These are phyloP conservation scores for Vollenhovia emeryi DNA, from an alignment of 1,140 invertebrate genomes.

Conservation along the genomic window DNA sequence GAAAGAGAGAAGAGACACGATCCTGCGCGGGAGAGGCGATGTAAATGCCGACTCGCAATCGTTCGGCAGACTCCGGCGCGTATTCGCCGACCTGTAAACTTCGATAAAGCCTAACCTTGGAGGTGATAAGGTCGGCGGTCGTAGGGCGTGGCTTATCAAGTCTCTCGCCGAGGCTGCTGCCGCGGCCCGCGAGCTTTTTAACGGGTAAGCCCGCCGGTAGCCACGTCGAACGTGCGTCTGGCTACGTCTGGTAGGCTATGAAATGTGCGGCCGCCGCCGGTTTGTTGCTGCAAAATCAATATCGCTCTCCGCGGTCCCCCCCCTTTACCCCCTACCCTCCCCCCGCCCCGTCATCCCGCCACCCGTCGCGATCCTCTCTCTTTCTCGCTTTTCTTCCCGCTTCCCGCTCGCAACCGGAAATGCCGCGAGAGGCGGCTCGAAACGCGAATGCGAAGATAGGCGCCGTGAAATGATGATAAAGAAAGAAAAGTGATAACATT, in stretches of 20 bases:
- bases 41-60: slow-evolving; percentile 64
- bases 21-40: background rate
- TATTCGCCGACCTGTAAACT: slow-evolving; percentile 75
- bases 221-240: slow-evolving; percentile 46
- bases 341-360: background rate
- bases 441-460: slow-evolving; percentile 35
- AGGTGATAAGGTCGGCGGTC: slow-evolving; percentile 70
- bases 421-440: slow-evolving; percentile 11
- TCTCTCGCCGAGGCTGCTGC: background rate
- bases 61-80: slow-evolving; percentile 38
- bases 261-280: slow-evolving; percentile 69
- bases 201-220: background rate
- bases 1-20: background rate
- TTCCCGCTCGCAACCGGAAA: slow-evolving; percentile 35
- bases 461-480: slow-evolving; percentile 34
- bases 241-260: slow-evolving; percentile 58
- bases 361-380: slow-evolving; percentile 23
- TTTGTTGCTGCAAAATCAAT: slow-evolving; percentile 78
- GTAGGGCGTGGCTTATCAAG: slow-evolving; percentile 64
- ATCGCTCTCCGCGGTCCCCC: slow-evolving; percentile 55
- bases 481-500: slow-evolving; percentile 12
- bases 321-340: background rate
- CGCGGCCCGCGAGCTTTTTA: slow-evolving; percentile 42
- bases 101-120: slow-evolving; percentile 74
- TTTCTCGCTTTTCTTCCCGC: slow-evolving; percentile 53